A percentile compares a stretch with the other conserved stretches of the same genome.
Evolutionary conservation across 2,797 vertebrate species (phyloP).

Genomic region (Spinus olivaceus): DNA sequence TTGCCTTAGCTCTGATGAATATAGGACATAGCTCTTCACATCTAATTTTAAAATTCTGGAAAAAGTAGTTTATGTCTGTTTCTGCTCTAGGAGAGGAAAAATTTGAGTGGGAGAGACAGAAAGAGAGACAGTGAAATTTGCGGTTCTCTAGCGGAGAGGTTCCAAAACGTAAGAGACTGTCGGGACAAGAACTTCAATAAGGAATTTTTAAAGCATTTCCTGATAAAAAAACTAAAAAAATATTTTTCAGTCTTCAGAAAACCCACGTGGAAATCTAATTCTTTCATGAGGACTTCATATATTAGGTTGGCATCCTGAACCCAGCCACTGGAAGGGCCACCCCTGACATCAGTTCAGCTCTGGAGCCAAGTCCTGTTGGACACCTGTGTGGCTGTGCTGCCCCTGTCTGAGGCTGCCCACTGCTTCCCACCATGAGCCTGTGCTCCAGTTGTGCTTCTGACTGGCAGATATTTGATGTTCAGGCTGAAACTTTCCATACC

Average conservation of each 20-base stretch:
- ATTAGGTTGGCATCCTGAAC: not conserved
- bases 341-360: not conserved
- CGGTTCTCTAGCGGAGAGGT: not conserved
- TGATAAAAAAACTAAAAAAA: not conserved
- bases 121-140: not conserved
- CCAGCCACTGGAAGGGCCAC: not conserved
- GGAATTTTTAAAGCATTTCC: not conserved
- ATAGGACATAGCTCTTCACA: not conserved
- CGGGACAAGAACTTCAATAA: not conserved
- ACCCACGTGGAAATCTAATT: not conserved
- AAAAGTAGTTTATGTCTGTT: slow-evolving; percentile 13
- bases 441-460: not conserved
- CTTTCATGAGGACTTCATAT: not conserved
- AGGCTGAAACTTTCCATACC: not conserved
- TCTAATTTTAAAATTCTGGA: slow-evolving; percentile 42
- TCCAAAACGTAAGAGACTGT: not conserved
- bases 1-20: not conserved
- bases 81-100: slow-evolving; percentile 1
- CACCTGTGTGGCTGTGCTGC: not conserved
- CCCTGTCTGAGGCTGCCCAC: not conserved
- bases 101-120: not conserved
- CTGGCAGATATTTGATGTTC: not conserved
- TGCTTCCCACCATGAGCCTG: not conserved
- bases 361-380: not conserved
- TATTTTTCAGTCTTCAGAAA: not conserved